A percentile compares a stretch with the other conserved stretches of the same genome.
phyloP scores from a whole-genome alignment of 2,888 invertebrate genomes.

The Pristionchus mayeri region DNA sequence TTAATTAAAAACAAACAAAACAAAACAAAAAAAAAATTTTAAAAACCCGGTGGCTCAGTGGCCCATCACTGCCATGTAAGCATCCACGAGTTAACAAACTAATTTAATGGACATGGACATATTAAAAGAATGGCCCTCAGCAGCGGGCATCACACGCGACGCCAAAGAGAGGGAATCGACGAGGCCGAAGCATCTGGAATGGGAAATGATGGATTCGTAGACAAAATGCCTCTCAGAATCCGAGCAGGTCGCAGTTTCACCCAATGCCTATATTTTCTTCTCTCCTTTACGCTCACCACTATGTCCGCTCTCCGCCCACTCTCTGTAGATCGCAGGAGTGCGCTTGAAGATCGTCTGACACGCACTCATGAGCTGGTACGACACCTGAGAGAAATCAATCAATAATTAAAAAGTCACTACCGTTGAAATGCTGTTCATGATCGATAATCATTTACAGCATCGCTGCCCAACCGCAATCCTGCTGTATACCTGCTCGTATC shows the following conservation, averaged over 20 bases:
- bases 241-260: too few relatives aligned
- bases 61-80: too few relatives aligned
- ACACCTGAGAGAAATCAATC: constrained; percentile 53
- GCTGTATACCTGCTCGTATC: constrained; percentile 58
- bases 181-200: constrained; percentile 15
- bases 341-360: constrained; percentile 97
- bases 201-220: neutral
- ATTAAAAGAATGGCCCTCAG: constrained; percentile 94
- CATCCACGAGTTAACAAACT: too few relatives aligned
- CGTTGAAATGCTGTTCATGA: neutral
- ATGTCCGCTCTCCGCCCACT: constrained; percentile 79
- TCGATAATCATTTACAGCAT: neutral
- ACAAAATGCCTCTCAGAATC: too few relatives aligned
- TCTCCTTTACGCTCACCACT: constrained; percentile 56
- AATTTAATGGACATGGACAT: too few relatives aligned
- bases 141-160: constrained; percentile 95
- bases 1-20: too few relatives aligned
- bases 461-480: neutral
- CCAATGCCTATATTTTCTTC: neutral
- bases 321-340: constrained; percentile 88
- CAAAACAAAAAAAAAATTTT: too few relatives aligned
- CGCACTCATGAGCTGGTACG: constrained; percentile 87
- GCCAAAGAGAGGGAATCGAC: constrained; percentile 86
- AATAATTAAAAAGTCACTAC: neutral
- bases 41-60: too few relatives aligned